These are phyloP conservation scores for Drosophila recens DNA, from an alignment of 2,888 invertebrate species.

Conservation along the genomic window DNA sequence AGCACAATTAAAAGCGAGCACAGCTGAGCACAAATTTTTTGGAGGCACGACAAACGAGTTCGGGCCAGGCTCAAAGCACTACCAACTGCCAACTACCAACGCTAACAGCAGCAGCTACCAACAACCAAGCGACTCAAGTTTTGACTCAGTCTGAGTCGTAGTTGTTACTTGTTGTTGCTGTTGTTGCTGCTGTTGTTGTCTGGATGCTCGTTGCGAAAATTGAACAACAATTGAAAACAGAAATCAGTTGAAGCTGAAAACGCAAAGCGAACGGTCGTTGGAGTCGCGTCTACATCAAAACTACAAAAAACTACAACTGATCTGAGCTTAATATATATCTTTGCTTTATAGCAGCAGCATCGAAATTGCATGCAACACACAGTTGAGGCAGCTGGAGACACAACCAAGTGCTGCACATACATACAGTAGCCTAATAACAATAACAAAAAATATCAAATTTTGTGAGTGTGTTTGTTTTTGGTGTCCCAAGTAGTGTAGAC, in stretches of 20 bases:
- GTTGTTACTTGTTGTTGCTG: background rate
- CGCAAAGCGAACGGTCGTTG: slow-evolving; percentile 64
- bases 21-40: slow-evolving; percentile 45
- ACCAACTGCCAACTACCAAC: background rate
- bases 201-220: slow-evolving; percentile 55
- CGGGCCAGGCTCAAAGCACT: slow-evolving; percentile 45
- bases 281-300: slow-evolving; percentile 26
- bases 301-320: background rate
- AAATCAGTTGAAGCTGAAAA: slow-evolving; percentile 73
- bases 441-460: slow-evolving; percentile 47
- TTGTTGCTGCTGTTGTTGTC: slow-evolving; percentile 7
- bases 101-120: background rate
- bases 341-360: slow-evolving; percentile 6
- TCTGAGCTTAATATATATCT: slow-evolving; percentile 10
- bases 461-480: slow-evolving; percentile 22
- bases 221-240: slow-evolving; percentile 68
- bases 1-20: slow-evolving; percentile 70
- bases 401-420: slow-evolving; percentile 14
- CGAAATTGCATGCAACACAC: slow-evolving; percentile 37
- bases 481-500: slow-evolving; percentile 30
- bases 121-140: slow-evolving; percentile 49
- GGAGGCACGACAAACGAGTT: slow-evolving; percentile 80
- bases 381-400: slow-evolving; percentile 37
- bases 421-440: slow-evolving; percentile 48
- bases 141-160: slow-evolving; percentile 42